A percentile compares a stretch with the other conserved stretches of the same genome.
Conservation (phyloP, 2,888 invertebrate species). For the Artemia sp. region DNA sequence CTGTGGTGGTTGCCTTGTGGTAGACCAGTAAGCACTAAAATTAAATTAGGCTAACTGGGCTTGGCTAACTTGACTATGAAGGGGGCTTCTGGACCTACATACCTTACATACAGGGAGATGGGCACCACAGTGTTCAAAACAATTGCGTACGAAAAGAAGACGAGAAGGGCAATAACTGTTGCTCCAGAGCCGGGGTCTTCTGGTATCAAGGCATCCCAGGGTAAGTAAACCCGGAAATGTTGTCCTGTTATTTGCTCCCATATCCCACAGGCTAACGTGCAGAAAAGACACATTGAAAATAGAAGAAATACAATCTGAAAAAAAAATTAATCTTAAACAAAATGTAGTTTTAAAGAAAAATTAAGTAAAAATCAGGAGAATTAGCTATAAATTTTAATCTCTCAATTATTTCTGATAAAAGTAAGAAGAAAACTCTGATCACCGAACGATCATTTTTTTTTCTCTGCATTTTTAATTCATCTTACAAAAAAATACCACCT, state of each 20-base stretch:
- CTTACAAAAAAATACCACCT: too few relatives aligned
- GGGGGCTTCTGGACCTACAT: slow-evolving; percentile 28
- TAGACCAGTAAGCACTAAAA: too few relatives aligned
- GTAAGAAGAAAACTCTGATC: too few relatives aligned
- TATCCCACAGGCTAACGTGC: slow-evolving; percentile 89
- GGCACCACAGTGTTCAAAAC: slow-evolving; percentile 99
- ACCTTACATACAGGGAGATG: slow-evolving; percentile 96
- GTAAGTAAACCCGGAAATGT: slow-evolving; percentile 73
- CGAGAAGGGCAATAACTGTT: slow-evolving; percentile 80
- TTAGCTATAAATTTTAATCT: too few relatives aligned
- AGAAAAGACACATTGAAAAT: slow-evolving; percentile 90
- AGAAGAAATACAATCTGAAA: slow-evolving; percentile 93
- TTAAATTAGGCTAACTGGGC: too few relatives aligned
- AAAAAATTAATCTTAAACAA: slow-evolving; percentile 24
- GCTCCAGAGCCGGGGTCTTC: slow-evolving; percentile 60
- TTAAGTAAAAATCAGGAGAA: too few relatives aligned
- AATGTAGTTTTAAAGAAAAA: too few relatives aligned
- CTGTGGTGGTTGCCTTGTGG: slow-evolving; percentile 38
- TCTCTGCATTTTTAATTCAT: too few relatives aligned
- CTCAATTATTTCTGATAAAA: too few relatives aligned
- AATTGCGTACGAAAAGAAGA: slow-evolving; percentile 98
- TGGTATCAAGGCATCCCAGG: slow-evolving; percentile 85
- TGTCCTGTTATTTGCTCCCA: slow-evolving; percentile 91
- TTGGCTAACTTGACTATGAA: not conserved
- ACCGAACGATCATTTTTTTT: too few relatives aligned